Evolutionary conservation across 2,113 vertebrate species (phyloP), one percentile per base, ranked within the genome.

Genomic region (Dryoscopus gambensis): DNA sequence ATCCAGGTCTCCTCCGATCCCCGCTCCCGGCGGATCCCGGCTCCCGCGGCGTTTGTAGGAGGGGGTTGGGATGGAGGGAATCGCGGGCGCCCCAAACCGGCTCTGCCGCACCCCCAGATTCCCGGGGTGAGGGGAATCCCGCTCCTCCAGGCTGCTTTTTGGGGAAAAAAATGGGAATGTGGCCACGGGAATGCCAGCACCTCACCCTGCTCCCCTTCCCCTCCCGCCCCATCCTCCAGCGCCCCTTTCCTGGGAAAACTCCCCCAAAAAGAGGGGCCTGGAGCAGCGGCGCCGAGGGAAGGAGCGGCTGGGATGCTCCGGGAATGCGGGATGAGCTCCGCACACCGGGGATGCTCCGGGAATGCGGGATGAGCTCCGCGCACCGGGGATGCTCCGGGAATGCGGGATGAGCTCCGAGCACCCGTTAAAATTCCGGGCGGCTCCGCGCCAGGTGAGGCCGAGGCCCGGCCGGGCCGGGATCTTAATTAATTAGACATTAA

Each of bases 401-500:
- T 89, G 68, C 69, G 13, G 73, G 91, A 92, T 93, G 78, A 96
- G 87, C 74, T 67, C 6, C 10, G 31, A 7, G 1, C 53, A 1
- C 13, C 55, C 24, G 13, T 95, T 96, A 89, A 83, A 68, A 96
- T 95, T 87, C 95, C 3, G 2, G 55, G 37, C 81, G 62, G 93
- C 28, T 89, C 79, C 10, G 18, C 15, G 20, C 17, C 57, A 69
- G 87, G 79, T 93, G 93, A 96, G 89, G 50, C 30, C 3, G 11
- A 44, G 83, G 70, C 74, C 94, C 15, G 91, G 42, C 88, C 15
- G 0, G 94, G 78, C 68, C 33, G 28, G 91, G 91, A 85, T 94
- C 90, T 91, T 96, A 94, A 97, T 96, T 95, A 57, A 57, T n/a
- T 15, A 23, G n/a, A 79, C 33, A 77, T 87, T 97, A 96, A 97